A percentile compares a stretch with the other conserved stretches of the same genome.
These are phyloP conservation scores for Drosophila nigrodunni DNA, from an alignment of 1,140 invertebrate species.

Conservation along the genomic window DNA sequence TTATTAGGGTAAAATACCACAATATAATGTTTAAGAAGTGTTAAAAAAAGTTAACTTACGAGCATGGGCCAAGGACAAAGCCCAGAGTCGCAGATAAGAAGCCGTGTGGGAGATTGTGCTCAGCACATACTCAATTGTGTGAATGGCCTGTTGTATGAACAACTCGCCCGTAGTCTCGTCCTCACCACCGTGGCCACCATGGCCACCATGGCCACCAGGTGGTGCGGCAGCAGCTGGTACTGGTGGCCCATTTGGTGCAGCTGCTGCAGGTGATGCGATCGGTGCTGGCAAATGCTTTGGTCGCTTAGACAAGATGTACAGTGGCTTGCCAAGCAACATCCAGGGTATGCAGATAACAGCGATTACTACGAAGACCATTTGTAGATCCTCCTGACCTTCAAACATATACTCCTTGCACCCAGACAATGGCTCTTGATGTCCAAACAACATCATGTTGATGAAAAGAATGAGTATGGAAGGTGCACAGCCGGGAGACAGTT, in stretches of 20 bases:
- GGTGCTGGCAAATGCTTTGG: conserved; percentile 23
- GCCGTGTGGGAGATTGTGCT: conserved; percentile 98
- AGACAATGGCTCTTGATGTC: conserved; percentile 82
- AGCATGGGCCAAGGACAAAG: conserved; percentile 96
- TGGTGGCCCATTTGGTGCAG: not conserved
- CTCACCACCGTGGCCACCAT: conserved; percentile 83
- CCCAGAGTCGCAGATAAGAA: conserved; percentile 98
- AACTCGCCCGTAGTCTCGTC: conserved; percentile 92
- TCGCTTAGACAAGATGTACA: conserved; percentile 86
- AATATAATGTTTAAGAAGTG: too few relatives aligned
- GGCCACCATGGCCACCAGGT: conserved; percentile 45
- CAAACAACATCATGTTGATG: conserved; percentile 95
- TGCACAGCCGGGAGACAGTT: conserved; percentile 89
- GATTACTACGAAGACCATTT: conserved; percentile 90
- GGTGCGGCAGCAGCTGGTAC: conserved; percentile 19
- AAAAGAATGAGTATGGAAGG: conserved; percentile 95
- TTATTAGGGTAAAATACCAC: too few relatives aligned
- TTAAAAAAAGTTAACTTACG: conserved; percentile 86
- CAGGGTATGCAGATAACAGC: conserved; percentile 95
- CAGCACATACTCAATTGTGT: conserved; percentile 98
- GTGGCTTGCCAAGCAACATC: conserved; percentile 96
- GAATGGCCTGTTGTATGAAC: conserved; percentile 96
- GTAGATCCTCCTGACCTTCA: conserved; percentile 89
- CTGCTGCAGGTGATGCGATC: not conserved
- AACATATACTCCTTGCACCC: conserved; percentile 91